These are phyloP conservation scores for Tapirus terrestris DNA, from an alignment of 2,113 vertebrate species.

Conservation along the genomic window DNA sequence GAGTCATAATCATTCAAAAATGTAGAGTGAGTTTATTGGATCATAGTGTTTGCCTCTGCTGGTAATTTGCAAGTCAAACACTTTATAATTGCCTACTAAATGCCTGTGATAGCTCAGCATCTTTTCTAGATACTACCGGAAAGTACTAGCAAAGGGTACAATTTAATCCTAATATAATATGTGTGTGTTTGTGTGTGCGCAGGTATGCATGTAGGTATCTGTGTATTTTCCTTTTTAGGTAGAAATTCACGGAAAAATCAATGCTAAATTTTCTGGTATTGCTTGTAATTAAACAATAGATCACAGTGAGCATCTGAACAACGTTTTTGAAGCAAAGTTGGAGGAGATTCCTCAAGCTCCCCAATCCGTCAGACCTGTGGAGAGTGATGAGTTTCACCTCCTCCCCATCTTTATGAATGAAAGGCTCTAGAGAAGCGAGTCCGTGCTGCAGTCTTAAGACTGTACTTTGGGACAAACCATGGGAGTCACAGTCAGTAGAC, in stretches of 20 bases:
- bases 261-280: neutral
- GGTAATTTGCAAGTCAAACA: neutral
- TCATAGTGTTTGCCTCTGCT: neutral
- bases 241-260: neutral
- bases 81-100: neutral
- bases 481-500: neutral
- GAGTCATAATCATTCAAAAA: neutral
- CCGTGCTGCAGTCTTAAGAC: neutral
- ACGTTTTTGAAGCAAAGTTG: neutral
- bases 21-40: neutral
- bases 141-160: neutral
- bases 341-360: neutral
- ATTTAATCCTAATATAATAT: neutral
- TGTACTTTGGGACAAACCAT: neutral
- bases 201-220: neutral
- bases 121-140: neutral
- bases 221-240: neutral
- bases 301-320: neutral
- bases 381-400: neutral
- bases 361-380: accelerated
- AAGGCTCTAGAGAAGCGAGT: neutral
- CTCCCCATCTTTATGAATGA: neutral
- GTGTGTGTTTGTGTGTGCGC: neutral
- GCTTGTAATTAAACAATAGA: neutral
- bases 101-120: neutral